Evolutionary conservation across 2,113 vertebrate genomes (phyloP).

Genomic region (Chrysemys picta): DNA sequence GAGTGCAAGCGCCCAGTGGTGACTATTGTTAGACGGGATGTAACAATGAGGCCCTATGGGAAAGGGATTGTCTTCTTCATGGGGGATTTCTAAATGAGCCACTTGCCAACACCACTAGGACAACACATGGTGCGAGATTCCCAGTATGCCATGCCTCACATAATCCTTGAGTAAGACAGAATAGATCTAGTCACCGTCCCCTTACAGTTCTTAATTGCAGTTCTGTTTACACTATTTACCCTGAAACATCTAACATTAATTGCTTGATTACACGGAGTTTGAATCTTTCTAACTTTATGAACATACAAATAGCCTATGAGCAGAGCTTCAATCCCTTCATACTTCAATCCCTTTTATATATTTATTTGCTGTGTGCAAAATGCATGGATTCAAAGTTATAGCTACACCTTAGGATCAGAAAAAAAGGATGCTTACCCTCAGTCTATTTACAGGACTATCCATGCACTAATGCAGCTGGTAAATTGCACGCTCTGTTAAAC

Average conservation of each 20-base stretch:
- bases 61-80: fast-evolving
- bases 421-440: conserved; percentile 32
- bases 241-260: neutral
- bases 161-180: neutral
- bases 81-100: fast-evolving
- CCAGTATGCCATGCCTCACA: neutral
- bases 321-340: neutral
- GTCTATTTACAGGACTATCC: neutral
- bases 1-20: neutral
- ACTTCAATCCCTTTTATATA: conserved; percentile 46
- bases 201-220: neutral
- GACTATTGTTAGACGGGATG: neutral
- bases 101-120: neutral
- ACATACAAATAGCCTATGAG: neutral
- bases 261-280: conserved; percentile 27
- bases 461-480: neutral
- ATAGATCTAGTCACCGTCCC: conserved; percentile 48
- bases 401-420: neutral
- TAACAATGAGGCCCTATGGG: neutral
- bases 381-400: neutral
- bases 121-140: fast-evolving
- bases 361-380: conserved; percentile 27
- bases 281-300: conserved; percentile 44
- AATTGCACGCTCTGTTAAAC: neutral
- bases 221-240: conserved; percentile 46